Evolutionary conservation across 1,140 invertebrate species (phyloP), one percentile per base, ranked within the genome.

Genomic region (Cherax destructor): DNA sequence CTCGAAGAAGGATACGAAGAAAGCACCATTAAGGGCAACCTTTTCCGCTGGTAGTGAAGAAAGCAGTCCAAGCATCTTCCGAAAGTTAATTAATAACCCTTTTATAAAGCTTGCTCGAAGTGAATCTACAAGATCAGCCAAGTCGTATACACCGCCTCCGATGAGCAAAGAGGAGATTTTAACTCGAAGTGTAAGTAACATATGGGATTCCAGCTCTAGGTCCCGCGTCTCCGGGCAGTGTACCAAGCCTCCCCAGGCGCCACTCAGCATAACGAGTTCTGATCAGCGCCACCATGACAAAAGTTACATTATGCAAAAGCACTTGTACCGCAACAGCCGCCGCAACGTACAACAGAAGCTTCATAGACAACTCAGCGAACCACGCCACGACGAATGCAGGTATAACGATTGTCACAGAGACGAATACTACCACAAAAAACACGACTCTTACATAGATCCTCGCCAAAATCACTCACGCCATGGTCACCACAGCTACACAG

Each of bases 291-390:
- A 81, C 88, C 18, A 21, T 5, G 61, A 21, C 3, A 65, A 65
- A 65, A 65, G 61, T 18, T 85, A 85, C 74, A 83, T 84, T 50
- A 50, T 85, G 5, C 88, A 91, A 5, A 83, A 91, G 11, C 88
- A 85, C 83, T 41, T 86, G 18, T 91, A 91, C 49, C 88, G 88
- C 74, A 91, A 91, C 88, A 91, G 88, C 56, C 50, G 88, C 30
- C 81, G 88, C 80, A 91, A 91, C 74, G 83, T 91, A n/a, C 88
- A 91, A 72, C 72, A 84, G 83, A 91, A 91, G 52, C 81, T 91
- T 3, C 83, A 85, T 13, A 83, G 88, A 6, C 88, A 91, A 76
- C 76, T 91, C 24, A 91, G 88, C 56, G 88, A 91, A 47, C 59
- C 77, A 21, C 77, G 61, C 56, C 41, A 88, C 86, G 76, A 80